Evolutionary conservation across 1,140 invertebrate species (phyloP), one percentile per base, ranked within the genome.

Genomic region (Drosophila ficusphila): DNA sequence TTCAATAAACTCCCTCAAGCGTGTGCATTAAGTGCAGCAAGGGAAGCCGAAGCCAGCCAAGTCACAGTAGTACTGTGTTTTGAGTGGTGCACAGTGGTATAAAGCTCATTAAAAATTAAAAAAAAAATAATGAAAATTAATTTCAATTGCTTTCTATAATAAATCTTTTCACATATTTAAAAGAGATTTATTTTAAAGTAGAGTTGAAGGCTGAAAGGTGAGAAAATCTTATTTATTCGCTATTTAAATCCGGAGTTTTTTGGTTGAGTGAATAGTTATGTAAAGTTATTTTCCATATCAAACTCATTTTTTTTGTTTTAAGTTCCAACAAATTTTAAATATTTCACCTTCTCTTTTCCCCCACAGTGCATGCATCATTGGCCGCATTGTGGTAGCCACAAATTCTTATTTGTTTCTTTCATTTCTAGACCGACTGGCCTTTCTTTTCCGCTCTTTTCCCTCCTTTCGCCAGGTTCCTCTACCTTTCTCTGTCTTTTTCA

Each of bases 1-100:
- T 88, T 88, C 83, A 88, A 88, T 88, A 88, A 88, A 88, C 82
- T 88, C 82, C 82, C 82, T 82, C 78, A 89, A 88, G 82, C 82
- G 83, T 89, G 82, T 88, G 82, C 82, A 88, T 88, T 88, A 88
- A 88, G 70, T 89, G 82, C 82, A 88, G 82, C 57, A 44, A 61
- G 65, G 76, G 70, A 78, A 82, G 79, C 68, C 68, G 23, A 73
- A 81, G 49, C 57, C 42, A 53, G 27, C 31, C 51, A 70, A 64
- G 56, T 62, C 57, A 52, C 72, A 36, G 46, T 62, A 51, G 57
- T 36, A 39, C 46, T 39, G 12, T 21, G 34, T 4, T 29, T 41
- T 16, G 5, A 9, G 14, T 19, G n/a, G 1, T 19, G 34, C 3
- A 53, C 36, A 53, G 51, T 41, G 25, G 12, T 11, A 3, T 1